Percentiles rank a stretch among this genome's conserved stretches.
phyloP scores from a whole-genome alignment of 2,113 vertebrate genomes.

The Willisornis vidua region DNA sequence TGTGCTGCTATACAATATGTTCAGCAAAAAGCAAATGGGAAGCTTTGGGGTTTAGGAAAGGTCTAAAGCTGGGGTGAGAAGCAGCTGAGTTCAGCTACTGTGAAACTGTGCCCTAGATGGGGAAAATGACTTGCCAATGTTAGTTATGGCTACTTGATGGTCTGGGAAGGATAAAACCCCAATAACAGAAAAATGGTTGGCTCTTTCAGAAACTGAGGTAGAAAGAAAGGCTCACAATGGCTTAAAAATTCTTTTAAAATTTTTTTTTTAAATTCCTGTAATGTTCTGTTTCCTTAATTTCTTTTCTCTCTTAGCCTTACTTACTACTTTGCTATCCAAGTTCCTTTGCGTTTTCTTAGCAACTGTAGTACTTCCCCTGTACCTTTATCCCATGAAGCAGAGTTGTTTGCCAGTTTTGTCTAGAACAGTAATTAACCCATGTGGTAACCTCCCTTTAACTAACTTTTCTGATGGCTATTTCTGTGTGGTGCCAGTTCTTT shows the following conservation, averaged over 20 bases:
- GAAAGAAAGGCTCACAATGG: not conserved
- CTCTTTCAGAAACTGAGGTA: not conserved
- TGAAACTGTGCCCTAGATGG: not conserved
- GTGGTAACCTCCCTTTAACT: not conserved
- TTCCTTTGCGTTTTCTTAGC: not conserved
- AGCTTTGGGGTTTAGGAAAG: not conserved
- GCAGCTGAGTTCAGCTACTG: not conserved
- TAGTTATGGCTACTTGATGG: not conserved
- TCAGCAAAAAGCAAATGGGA: not conserved
- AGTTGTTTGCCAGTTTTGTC: not conserved
- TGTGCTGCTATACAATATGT: not conserved
- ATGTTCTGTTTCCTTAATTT: not conserved
- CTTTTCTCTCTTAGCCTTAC: not conserved
- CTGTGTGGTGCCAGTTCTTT: not conserved
- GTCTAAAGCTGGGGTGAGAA: not conserved
- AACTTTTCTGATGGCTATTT: not conserved
- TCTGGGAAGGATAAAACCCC: not conserved
- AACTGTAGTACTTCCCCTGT: not conserved
- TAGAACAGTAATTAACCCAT: not conserved
- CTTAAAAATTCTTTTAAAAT: not conserved
- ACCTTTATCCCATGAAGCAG: not conserved
- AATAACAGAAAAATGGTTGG: not conserved
- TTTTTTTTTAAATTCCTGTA: not conserved
- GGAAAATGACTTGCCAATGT: not conserved
- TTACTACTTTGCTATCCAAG: not conserved